These are phyloP conservation scores for Pandion haliaetus DNA, from an alignment of 2,113 vertebrate genomes.

Conservation along the genomic window DNA sequence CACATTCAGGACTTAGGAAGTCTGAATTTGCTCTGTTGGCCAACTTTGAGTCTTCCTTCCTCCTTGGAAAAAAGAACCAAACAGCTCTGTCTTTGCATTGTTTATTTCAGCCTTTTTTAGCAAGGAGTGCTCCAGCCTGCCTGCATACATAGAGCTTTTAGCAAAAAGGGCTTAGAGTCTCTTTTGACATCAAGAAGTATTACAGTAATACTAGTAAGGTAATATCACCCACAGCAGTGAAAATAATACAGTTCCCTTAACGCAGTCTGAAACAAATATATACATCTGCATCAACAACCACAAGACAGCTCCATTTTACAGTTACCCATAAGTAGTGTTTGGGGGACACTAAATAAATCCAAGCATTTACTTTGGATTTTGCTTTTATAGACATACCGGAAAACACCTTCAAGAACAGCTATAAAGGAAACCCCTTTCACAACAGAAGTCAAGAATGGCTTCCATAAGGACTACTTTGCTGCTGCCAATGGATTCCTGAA, in stretches of 20 bases:
- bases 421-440: slow-evolving; percentile 3
- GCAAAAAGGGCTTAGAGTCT: not conserved
- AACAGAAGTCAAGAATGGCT: slow-evolving; percentile 75
- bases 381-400: slow-evolving; percentile 78
- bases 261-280: not conserved
- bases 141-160: not conserved
- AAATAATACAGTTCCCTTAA: not conserved
- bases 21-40: not conserved
- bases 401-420: slow-evolving; percentile 65
- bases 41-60: not conserved
- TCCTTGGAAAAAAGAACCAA: not conserved
- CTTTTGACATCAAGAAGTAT: not conserved
- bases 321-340: not conserved
- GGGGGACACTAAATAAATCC: not conserved
- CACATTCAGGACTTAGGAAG: fast-evolving
- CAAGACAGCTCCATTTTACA: not conserved
- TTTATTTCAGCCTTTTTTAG: not conserved
- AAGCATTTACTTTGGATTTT: not conserved
- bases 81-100: not conserved
- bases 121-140: not conserved
- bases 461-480: slow-evolving; percentile 73
- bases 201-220: not conserved
- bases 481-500: slow-evolving; percentile 70
- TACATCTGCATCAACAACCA: not conserved
- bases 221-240: not conserved